A percentile compares a stretch with the other conserved stretches of the same genome.
phyloP scores from a whole-genome alignment of 1,140 invertebrate species.

The Trichomalopsis sarcophagae region DNA sequence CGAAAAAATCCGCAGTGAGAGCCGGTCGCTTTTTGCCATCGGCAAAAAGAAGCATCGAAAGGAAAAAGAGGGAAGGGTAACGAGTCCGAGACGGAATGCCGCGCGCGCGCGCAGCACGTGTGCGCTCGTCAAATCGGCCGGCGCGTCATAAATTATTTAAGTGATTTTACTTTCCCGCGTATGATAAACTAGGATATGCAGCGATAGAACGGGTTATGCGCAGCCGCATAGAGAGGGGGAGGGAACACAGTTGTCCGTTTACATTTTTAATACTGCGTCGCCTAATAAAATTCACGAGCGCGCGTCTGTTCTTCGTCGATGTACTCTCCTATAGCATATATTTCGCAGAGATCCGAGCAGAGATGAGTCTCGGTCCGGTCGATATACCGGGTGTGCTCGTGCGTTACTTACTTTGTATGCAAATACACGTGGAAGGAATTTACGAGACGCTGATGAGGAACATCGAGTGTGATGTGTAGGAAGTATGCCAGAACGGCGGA shows the following conservation, averaged over 20 bases:
- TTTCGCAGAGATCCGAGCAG: no score
- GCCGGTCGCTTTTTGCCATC: neutral
- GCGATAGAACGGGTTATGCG: neutral
- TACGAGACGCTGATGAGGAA: neutral
- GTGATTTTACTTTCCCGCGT: neutral
- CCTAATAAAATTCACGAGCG: slow-evolving; percentile 57
- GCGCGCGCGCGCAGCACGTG: neutral
- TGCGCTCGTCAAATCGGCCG: slow-evolving; percentile 1
- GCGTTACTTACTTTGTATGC: neutral
- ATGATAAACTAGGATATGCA: neutral
- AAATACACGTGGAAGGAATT: slow-evolving; percentile 6
- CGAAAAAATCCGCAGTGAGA: neutral
- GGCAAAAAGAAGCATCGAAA: slow-evolving; percentile 8
- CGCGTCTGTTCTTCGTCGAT: neutral
- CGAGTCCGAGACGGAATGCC: neutral
- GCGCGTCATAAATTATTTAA: slow-evolving; percentile 35
- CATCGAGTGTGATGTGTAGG: neutral
- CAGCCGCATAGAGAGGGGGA: neutral
- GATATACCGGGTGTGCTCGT: no score
- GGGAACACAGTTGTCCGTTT: slow-evolving; percentile 2
- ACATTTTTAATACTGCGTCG: slow-evolving; percentile 57
- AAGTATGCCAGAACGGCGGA: neutral
- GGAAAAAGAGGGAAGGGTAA: slow-evolving; percentile 44
- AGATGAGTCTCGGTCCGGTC: no score
- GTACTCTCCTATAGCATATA: no score